A percentile compares a stretch with the other conserved stretches of the same genome.
Conservation (phyloP, 1,140 invertebrate species). For the Atopsyche davidsoni region DNA sequence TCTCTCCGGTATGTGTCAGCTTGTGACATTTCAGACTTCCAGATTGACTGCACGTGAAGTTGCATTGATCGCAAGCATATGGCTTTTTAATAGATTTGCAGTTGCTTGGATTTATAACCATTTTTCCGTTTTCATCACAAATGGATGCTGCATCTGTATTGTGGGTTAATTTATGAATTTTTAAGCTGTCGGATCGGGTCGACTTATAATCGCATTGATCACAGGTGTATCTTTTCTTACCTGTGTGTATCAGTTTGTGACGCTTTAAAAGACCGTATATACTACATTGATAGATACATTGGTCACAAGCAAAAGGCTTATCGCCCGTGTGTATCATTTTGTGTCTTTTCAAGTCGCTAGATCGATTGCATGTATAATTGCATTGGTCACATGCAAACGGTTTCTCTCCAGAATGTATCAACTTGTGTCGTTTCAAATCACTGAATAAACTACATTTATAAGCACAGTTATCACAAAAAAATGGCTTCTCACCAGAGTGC, state of each 20-base stretch:
- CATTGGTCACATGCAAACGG: conserved; percentile 6
- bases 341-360: not conserved
- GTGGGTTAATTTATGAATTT: not conserved
- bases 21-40: not conserved
- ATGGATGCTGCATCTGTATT: not conserved
- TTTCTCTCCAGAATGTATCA: conserved; percentile 1
- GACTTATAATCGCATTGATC: not conserved
- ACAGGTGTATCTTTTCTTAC: too few species aligned
- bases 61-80: not conserved
- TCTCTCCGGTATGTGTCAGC: not conserved
- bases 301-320: not conserved
- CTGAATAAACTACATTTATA: conserved; percentile 1
- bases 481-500: conserved; percentile 10
- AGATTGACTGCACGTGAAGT: not conserved
- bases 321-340: not conserved
- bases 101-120: too few species aligned
- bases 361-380: conserved; percentile 4
- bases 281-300: not conserved
- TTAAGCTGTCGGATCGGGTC: not conserved
- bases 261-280: not conserved
- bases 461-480: not conserved
- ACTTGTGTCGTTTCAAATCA: conserved; percentile 14
- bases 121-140: not conserved
- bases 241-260: not conserved
- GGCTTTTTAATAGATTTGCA: too few species aligned